phyloP scores from a whole-genome alignment of 2,113 vertebrate genomes.

The Spheniscus mendiculus region DNA sequence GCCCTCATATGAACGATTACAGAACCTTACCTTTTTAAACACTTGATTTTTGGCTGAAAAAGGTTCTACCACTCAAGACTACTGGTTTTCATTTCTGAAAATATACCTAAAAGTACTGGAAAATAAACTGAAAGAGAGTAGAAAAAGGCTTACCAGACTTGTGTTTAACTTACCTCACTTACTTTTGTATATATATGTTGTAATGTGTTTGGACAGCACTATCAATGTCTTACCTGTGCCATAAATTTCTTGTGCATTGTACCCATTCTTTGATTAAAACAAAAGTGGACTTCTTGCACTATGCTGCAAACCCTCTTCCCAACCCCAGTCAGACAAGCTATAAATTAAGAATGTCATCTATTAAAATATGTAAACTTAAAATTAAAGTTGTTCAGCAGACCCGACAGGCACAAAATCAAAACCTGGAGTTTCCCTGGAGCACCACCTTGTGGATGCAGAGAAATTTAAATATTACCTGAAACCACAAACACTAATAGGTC shows the following conservation, averaged over 20 bases:
- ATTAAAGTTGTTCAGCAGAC: not conserved
- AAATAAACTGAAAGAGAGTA: not conserved
- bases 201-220: not conserved
- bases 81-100: not conserved
- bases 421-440: slow-evolving; percentile 25
- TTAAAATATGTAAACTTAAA: not conserved
- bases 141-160: not conserved
- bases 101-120: not conserved
- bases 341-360: not conserved
- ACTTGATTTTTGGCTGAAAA: not conserved
- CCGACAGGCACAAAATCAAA: not conserved
- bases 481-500: not conserved
- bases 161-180: not conserved
- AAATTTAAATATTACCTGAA: not conserved
- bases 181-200: not conserved
- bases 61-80: not conserved
- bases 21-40: not conserved
- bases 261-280: not conserved
- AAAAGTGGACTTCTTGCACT: not conserved
- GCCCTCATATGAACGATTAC: not conserved
- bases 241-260: not conserved
- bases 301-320: not conserved
- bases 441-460: slow-evolving; percentile 51
- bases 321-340: not conserved
- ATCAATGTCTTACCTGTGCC: not conserved